Evolutionary conservation across 2,888 invertebrate species (phyloP).

Genomic region (Aspidiotus rigidus): DNA sequence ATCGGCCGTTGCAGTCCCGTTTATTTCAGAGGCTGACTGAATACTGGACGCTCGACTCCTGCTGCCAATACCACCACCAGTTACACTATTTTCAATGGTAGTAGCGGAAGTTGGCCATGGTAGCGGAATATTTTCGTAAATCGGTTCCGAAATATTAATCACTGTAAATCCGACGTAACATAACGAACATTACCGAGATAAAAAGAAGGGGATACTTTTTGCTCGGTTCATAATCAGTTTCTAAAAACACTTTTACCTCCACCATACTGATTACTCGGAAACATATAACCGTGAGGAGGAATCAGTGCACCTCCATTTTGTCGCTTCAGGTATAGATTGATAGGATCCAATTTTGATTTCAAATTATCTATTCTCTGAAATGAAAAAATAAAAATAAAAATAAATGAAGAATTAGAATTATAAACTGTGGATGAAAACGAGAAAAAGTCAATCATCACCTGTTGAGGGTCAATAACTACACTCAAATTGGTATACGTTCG

Average conservation of each 20-base stretch:
- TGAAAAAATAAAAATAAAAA: not conserved
- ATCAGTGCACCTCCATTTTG: constrained; percentile 22
- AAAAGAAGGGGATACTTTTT: no score
- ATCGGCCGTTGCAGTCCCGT: constrained; percentile 11
- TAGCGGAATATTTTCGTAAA: constrained; percentile 70
- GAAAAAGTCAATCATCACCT: constrained; percentile 34
- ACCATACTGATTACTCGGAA: constrained; percentile 8
- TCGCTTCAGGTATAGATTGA: constrained; percentile 19
- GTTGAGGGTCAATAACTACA: constrained; percentile 45
- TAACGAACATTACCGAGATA: no score
- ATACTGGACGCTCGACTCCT: constrained; percentile 56
- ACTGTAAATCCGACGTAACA: constrained; percentile 6
- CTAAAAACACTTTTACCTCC: constrained; percentile 11
- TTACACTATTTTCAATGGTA: not conserved
- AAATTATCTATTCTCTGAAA: constrained; percentile 25
- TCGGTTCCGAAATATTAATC: constrained; percentile 52
- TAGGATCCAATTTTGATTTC: constrained; percentile 23
- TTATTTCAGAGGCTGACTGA: constrained; percentile 59
- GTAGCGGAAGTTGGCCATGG: constrained; percentile 49
- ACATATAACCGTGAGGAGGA: constrained; percentile 4
- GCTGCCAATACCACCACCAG: constrained; percentile 37
- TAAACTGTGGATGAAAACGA: not conserved
- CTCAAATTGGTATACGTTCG: constrained; percentile 65
- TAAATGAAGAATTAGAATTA: not conserved
- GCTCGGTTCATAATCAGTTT: no score